A percentile compares a stretch with the other conserved stretches of the same genome.
Conservation (phyloP, 2,113 vertebrate species). For the Gobiocypris rarus region DNA sequence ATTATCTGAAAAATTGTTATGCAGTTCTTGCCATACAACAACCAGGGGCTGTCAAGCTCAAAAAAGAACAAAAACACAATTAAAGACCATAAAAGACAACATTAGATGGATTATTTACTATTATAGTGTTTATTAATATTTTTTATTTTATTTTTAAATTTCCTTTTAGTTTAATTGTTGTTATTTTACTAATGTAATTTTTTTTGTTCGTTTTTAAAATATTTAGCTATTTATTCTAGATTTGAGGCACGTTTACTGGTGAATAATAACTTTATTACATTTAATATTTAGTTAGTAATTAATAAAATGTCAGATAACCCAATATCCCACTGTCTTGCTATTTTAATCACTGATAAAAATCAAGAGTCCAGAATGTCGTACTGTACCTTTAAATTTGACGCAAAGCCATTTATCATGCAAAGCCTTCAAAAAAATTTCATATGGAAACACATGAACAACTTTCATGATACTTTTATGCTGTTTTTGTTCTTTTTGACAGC, state of each 20-base stretch:
- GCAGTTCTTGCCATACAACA: not conserved
- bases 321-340: too few species aligned
- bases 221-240: not conserved
- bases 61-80: not conserved
- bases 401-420: not conserved
- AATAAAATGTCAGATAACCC: too few species aligned
- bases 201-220: too few species aligned
- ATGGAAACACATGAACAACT: not conserved
- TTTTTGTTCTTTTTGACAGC: slow-evolving; percentile 5
- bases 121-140: too few species aligned
- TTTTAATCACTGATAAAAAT: not conserved
- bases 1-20: not conserved
- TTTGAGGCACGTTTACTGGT: not conserved
- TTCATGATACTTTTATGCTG: slow-evolving; percentile 11
- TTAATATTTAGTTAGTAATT: too few species aligned
- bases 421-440: not conserved
- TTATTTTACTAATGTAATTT: too few species aligned
- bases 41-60: not conserved
- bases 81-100: slow-evolving; percentile 8
- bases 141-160: too few species aligned
- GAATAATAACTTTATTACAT: too few species aligned
- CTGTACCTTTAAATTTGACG: not conserved
- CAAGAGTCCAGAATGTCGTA: not conserved
- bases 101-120: not conserved
- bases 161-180: too few species aligned